Evolutionary conservation across 2,888 invertebrate genomes (phyloP), one percentile per base, ranked within the genome.

Genomic region (Ischnura elegans): DNA sequence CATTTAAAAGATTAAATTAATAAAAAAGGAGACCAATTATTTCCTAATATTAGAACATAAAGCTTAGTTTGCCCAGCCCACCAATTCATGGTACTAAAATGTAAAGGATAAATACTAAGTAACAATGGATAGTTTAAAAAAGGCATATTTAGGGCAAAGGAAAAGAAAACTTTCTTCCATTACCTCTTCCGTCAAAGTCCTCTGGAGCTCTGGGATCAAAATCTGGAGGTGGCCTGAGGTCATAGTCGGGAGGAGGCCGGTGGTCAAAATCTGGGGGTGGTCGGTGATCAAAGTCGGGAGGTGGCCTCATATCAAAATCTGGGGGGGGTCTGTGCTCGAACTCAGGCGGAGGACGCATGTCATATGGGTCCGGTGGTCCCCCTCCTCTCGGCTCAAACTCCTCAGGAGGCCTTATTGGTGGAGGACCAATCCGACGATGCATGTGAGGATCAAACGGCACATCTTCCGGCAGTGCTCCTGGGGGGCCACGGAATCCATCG

Each of bases 181-280:
- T 90, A 90, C 90, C 90, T 90, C 90, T 90, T 61, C 55, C 90
- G 10, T 90, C 90, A 90, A 90, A 90, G 21, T 90, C 90, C 61
- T 90, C 90, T 13, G 90, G 43, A 61, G 61, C 90, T 61, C 90
- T 61, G 4, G 90, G 90, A 61, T 90, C 90, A 90, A 90, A 90
- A 8, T 90, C 90, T 43, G 90, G 90, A 25, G 90, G 90, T 42
- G 90, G 90, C 61, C 90, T 90, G 0, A 43, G 90, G 61, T 90
- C 90, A 61, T 90, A 90, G 3, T 90, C 90, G 19, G 87, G 87
- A 66, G 90, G 90, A 61, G 90, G 90, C 5, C 90, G 21, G 61
- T 66, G 90, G 90, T 90, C 90, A 61, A 66, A 90, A 42, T 90
- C 90, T 13, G 90, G 90, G n/a, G n/a, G n/a, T 21, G 90, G 90